Evolutionary conservation across 2,888 invertebrate species (phyloP).

Genomic region (Podotricha telesiphe): DNA sequence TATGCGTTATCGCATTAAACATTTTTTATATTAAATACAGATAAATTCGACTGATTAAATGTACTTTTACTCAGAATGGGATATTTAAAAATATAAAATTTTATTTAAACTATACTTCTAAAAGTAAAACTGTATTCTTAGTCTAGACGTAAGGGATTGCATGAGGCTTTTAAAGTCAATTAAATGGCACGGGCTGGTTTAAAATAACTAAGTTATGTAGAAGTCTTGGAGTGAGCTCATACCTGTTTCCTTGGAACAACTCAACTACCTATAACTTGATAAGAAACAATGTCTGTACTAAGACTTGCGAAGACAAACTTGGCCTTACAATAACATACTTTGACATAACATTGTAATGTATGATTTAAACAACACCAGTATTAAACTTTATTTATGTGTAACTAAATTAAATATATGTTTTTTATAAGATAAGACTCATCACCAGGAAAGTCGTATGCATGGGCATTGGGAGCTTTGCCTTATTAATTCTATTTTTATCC

Average conservation of each 20-base stretch:
- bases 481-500: no score
- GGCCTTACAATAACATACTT: not conserved
- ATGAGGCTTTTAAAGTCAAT: not conserved
- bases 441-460: no score
- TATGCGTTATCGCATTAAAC: no score
- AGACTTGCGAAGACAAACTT: conserved; percentile 2
- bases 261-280: conserved; percentile 9
- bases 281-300: conserved; percentile 15
- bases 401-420: no score
- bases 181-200: conserved; percentile 4
- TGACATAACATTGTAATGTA: not conserved
- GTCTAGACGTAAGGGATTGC: not conserved
- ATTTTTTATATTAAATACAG: no score
- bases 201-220: conserved; percentile 4
- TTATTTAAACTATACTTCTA: not conserved
- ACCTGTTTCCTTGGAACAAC: conserved; percentile 1
- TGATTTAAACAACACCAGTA: not conserved
- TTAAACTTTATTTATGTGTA: no score
- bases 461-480: no score
- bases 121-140: not conserved
- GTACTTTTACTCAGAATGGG: no score
- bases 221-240: conserved; percentile 10
- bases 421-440: no score
- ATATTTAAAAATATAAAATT: no score
- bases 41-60: no score